Evolutionary conservation across 2,797 vertebrate species (phyloP), one percentile per base, ranked within the genome.

Genomic region (Gallinago solitaria): DNA sequence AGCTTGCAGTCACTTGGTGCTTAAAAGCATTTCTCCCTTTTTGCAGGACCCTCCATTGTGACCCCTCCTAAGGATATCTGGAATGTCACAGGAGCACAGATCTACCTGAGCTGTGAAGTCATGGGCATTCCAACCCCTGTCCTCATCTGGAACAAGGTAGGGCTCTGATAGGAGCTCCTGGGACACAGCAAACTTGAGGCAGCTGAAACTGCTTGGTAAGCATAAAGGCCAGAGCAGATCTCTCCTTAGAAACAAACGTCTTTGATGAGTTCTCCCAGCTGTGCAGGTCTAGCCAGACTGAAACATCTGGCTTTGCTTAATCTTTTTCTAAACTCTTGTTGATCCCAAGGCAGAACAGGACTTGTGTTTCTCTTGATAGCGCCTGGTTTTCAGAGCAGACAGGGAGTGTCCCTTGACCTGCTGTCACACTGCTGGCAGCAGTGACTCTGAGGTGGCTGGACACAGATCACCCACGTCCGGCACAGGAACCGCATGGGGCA

Each of bases 81-180:
- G 98, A 99, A 99, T 11, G 97, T 99, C 83, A 99, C 98, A 7
- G 99, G 99, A 43, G 98, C 99, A 83, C 98, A 99, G 96, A 98
- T 99, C 76, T 99, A 98, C 97, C 97, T 99, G 97, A 99, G 98
- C 97, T 99, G 99, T 53, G 99, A 99, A 97, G 99, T 99, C 61
- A 98, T 98, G 3, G 99, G 99, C 15, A 98, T 99, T 74, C 99
- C 99, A 25, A 99, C 99, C 27, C 99, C 99, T 14, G 98, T 99
- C 74, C 98, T 99, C 87, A 99, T 97, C 97, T 99, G 99, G 99
- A 99, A 98, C 97, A 99, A 99, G 98, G 99, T 99, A 91, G 80
- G 59, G 28, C 16, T 33, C 73, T 82, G 10, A 30, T 50, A n/a
- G 61, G 41, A 69, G 16, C 39, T 47, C 28, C 32, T 7, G 8